phyloP scores from a whole-genome alignment of 2,888 invertebrate species.

The Campaea margaritaria region DNA sequence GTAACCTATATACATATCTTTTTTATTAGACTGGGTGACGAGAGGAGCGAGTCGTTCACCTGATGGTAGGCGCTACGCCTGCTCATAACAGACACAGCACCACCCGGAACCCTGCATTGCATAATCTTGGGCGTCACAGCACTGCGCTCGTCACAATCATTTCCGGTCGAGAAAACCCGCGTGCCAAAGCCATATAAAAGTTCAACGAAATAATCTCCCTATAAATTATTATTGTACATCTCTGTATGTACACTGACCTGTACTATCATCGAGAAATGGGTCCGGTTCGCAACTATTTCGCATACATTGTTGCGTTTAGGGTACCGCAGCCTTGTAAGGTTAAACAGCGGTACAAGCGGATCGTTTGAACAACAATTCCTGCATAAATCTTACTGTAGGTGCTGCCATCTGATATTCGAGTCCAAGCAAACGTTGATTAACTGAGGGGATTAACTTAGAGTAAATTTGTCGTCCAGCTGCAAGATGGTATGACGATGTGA shows the following conservation, averaged over 20 bases:
- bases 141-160: neutral
- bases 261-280: slow-evolving; percentile 51
- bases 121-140: too few relatives aligned
- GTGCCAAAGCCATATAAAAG: slow-evolving; percentile 16
- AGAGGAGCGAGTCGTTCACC: too few relatives aligned
- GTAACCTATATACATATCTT: too few relatives aligned
- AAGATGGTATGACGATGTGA: too few relatives aligned
- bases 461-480: too few relatives aligned
- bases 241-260: slow-evolving; percentile 53
- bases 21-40: too few relatives aligned
- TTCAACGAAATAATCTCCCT: slow-evolving; percentile 38
- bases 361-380: slow-evolving; percentile 19
- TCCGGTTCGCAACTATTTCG: slow-evolving; percentile 65
- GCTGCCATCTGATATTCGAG: slow-evolving; percentile 12
- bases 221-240: too few relatives aligned
- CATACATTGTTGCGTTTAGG: slow-evolving; percentile 48
- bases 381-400: slow-evolving; percentile 20
- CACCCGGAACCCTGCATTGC: too few relatives aligned
- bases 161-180: slow-evolving; percentile 13
- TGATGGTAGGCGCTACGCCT: too few relatives aligned
- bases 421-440: slow-evolving; percentile 9
- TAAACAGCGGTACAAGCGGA: slow-evolving; percentile 24
- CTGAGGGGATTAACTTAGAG: slow-evolving; percentile 6
- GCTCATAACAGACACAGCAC: too few relatives aligned
- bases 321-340: slow-evolving; percentile 38